phyloP scores from a whole-genome alignment of 1,140 invertebrate species.

The Scaptomyza montana region DNA sequence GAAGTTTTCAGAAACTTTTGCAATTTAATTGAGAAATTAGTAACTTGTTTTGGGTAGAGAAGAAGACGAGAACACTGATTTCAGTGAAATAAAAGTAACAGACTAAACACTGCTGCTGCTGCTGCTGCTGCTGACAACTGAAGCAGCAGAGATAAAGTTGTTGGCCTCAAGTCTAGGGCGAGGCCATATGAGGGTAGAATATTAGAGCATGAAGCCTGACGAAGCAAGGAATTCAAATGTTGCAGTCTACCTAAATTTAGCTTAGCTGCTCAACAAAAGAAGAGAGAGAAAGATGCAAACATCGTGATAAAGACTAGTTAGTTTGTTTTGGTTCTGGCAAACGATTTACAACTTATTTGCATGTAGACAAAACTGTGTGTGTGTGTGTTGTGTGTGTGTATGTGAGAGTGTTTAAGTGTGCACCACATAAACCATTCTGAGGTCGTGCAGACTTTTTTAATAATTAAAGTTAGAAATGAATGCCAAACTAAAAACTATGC shows the following conservation, averaged over 20 bases:
- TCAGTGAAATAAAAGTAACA: slow-evolving; percentile 49
- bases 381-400: background rate
- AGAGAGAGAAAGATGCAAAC: slow-evolving; percentile 17
- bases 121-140: slow-evolving; percentile 33
- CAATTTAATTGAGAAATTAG: slow-evolving; percentile 71
- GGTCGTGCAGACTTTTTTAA: slow-evolving; percentile 28
- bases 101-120: slow-evolving; percentile 56
- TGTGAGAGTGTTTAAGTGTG: background rate
- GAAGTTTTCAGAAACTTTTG: slow-evolving; percentile 62
- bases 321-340: slow-evolving; percentile 22
- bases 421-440: slow-evolving; percentile 25
- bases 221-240: slow-evolving; percentile 60
- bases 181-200: slow-evolving; percentile 52
- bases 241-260: slow-evolving; percentile 7
- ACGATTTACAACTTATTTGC: slow-evolving; percentile 62
- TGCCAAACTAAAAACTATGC: background rate
- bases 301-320: slow-evolving; percentile 44
- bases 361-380: slow-evolving; percentile 35
- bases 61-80: slow-evolving; percentile 25
- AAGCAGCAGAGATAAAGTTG: slow-evolving; percentile 25
- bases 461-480: slow-evolving; percentile 46
- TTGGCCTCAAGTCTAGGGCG: slow-evolving; percentile 2
- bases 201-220: slow-evolving; percentile 73
- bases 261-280: background rate
- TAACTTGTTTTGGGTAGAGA: slow-evolving; percentile 30